Evolutionary conservation across 2,888 invertebrate species (phyloP).

Genomic region (Drosophila barbarae): DNA sequence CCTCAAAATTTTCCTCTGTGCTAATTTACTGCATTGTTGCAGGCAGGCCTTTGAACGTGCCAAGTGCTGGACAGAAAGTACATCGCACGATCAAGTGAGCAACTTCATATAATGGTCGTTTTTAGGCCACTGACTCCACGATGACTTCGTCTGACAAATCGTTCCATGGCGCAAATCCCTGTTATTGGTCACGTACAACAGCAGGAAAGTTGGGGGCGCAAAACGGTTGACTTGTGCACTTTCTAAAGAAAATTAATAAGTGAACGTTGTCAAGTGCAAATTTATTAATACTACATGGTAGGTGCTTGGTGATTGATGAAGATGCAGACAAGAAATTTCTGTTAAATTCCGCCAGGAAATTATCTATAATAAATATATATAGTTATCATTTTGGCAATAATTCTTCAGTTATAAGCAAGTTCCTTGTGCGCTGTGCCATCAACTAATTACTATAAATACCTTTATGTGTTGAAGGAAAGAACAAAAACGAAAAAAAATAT

Average conservation of each 20-base stretch:
- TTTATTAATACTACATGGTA: conserved; percentile 65
- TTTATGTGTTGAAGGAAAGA: neutral
- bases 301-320: conserved; percentile 3
- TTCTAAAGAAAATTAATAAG: conserved; percentile 66
- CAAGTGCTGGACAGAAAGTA: conserved; percentile 77
- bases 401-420: neutral
- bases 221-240: conserved; percentile 69
- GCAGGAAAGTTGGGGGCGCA: conserved; percentile 5
- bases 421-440: neutral
- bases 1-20: conserved; percentile 10
- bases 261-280: conserved; percentile 71
- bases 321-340: neutral
- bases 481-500: neutral
- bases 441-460: conserved; percentile 20
- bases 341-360: neutral
- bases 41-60: conserved; percentile 58
- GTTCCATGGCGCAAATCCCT: conserved; percentile 50
- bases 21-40: conserved; percentile 43
- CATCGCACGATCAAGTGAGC: conserved; percentile 78
- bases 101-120: conserved; percentile 71
- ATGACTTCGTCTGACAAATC: conserved; percentile 52
- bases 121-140: conserved; percentile 73
- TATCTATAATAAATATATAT: neutral
- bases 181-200: conserved; percentile 73
- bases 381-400: neutral